These are phyloP conservation scores for Rhimphoctona megacephalus DNA, from an alignment of 2,888 invertebrate species.

Conservation along the genomic window DNA sequence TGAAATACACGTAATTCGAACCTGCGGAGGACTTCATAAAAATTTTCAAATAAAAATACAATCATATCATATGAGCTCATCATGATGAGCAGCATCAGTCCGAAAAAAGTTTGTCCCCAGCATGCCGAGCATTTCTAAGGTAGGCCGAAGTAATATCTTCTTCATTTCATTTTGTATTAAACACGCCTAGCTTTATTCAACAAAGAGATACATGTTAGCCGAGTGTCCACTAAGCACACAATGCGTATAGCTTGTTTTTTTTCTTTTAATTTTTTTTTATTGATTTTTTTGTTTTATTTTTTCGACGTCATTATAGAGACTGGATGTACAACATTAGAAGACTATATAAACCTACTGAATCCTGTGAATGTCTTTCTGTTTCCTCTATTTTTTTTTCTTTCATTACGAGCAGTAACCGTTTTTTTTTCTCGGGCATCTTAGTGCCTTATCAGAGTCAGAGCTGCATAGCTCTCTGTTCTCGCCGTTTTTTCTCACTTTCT, in stretches of 20 bases:
- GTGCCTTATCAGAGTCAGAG: slow-evolving; percentile 29
- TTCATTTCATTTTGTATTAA: slow-evolving; percentile 78
- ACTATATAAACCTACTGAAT: slow-evolving; percentile 76
- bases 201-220: slow-evolving; percentile 83
- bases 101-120: slow-evolving; percentile 37
- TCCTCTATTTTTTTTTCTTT: slow-evolving; percentile 32
- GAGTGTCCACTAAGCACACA: slow-evolving; percentile 81
- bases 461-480: neutral
- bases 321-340: slow-evolving; percentile 77
- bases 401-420: slow-evolving; percentile 51
- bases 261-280: slow-evolving; percentile 40
- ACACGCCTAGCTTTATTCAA: slow-evolving; percentile 84
- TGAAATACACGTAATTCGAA: slow-evolving; percentile 1
- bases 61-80: neutral
- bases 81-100: neutral
- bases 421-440: slow-evolving; percentile 30
- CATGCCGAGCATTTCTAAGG: slow-evolving; percentile 47
- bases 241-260: slow-evolving; percentile 74
- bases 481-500: slow-evolving; percentile 23
- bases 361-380: slow-evolving; percentile 71
- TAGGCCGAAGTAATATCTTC: slow-evolving; percentile 59
- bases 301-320: slow-evolving; percentile 78
- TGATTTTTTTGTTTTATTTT: slow-evolving; percentile 44
- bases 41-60: neutral
- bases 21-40: slow-evolving; percentile 43